Evolutionary conservation across 2,797 vertebrate genomes (phyloP).

Genomic region (Pipistrellus kuhlii): DNA sequence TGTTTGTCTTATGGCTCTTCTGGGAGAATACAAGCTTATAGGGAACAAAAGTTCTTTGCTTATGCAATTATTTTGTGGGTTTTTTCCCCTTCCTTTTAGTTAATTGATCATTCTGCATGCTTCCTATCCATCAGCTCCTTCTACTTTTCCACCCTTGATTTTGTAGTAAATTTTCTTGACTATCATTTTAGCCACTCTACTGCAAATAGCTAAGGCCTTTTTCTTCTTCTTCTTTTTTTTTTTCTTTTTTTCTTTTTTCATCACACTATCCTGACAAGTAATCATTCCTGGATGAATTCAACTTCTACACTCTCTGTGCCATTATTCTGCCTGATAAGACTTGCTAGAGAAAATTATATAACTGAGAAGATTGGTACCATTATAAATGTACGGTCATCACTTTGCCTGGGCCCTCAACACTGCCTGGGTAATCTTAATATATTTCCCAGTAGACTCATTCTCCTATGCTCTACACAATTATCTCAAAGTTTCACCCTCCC

Average conservation of each 20-base stretch:
- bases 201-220: neutral
- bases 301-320: neutral
- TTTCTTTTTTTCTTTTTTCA: neutral
- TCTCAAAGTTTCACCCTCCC: neutral
- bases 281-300: conserved; percentile 32
- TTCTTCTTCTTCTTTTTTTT: neutral
- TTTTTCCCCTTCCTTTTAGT: neutral
- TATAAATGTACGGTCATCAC: neutral
- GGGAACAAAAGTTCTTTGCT: neutral
- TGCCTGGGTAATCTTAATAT: neutral
- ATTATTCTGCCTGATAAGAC: conserved; percentile 47
- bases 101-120: neutral
- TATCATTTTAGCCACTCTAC: neutral
- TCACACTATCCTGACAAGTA: neutral
- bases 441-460: conserved; percentile 7
- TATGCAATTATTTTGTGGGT: neutral
- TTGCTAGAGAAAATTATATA: conserved; percentile 58
- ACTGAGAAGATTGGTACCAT: conserved; percentile 26
- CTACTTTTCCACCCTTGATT: neutral
- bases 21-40: neutral
- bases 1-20: neutral
- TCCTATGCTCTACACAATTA: neutral
- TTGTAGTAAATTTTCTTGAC: conserved; percentile 41
- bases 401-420: neutral
- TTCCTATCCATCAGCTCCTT: neutral